Conservation (phyloP, 2,888 invertebrate genomes). For the Amiota mariae region DNA sequence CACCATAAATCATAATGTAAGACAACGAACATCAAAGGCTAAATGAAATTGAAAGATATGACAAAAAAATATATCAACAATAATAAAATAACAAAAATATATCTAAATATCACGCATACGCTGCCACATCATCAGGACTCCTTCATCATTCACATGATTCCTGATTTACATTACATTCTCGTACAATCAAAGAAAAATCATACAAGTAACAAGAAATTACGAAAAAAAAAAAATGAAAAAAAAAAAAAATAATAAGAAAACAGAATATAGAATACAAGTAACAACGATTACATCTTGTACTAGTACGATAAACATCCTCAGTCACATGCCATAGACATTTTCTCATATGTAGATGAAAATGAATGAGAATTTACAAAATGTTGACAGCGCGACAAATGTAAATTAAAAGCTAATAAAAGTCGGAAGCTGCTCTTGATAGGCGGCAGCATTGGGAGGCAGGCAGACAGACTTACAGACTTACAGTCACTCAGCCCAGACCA, state of each 20-base stretch:
- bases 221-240: neutral
- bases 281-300: neutral
- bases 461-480: too few species aligned
- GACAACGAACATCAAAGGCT: neutral
- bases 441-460: neutral
- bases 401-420: constrained; percentile 62
- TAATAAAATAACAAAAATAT: too few species aligned
- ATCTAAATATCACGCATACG: constrained; percentile 12
- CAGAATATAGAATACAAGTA: neutral
- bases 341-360: neutral
- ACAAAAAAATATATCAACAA: neutral
- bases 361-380: constrained; percentile 43
- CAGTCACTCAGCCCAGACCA: too few species aligned
- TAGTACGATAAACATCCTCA: too few species aligned
- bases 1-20: constrained; percentile 15
- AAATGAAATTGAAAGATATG: neutral
- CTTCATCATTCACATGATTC: too few species aligned
- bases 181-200: neutral
- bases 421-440: constrained; percentile 32
- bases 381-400: constrained; percentile 55
- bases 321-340: constrained; percentile 14
- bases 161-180: too few species aligned
- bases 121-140: too few species aligned
- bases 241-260: neutral
- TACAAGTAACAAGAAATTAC: neutral